Base-by-base conservation (phyloP, 1,140 invertebrate genomes). In the Metopolophium dirhodum region DNA sequence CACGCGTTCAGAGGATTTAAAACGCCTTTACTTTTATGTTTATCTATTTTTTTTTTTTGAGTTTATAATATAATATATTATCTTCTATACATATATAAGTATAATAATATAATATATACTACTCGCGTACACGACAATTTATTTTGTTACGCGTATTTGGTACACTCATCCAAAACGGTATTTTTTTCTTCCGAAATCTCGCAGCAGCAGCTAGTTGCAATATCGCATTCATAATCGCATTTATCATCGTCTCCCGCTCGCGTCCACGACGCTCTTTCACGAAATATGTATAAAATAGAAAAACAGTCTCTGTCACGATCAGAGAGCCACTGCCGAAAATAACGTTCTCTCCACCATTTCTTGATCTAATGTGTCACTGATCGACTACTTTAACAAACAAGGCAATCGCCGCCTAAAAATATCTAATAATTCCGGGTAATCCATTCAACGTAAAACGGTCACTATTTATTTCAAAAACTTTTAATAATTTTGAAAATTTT, bases 171-270 rank as follows among this genome's bases (percentile, higher is more conserved):
- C 22, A 37, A 57, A 54, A 89, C n/a, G 22, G 20, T 54, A 49
- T 49, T 54, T 54, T 89, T 89, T 89, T 47, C 6, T 41, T 89
- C 9, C 4, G 3, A 89, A 89, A 89, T 57, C 51, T 54, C 22
- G 11, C 35, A 9, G 51, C 61, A 68, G 30, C 14, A 77, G 23
- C 61, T 77, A 77, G 61, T 18, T 41, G n/a, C 35, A 83, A 41
- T 61, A 41, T 90, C 88, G 30, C 37, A 90, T 90, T 90, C 23
- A 90, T 90, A 61, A 90, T 18, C 35, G 37, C 54, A 57, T 61
- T 90, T 90, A 54, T 57, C 87, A 89, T 37, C 22, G 87, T 89
- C 87, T 37, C 23, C 9, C 35, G 4, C 14, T 77, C 11, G 61
- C n/a, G 30, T 89, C 22, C 9, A 35, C 1, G 87, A 37, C 87